A percentile compares a stretch with the other conserved stretches of the same genome.
phyloP scores from a whole-genome alignment of 2,888 invertebrate genomes.

The Cantharis flavilabris region DNA sequence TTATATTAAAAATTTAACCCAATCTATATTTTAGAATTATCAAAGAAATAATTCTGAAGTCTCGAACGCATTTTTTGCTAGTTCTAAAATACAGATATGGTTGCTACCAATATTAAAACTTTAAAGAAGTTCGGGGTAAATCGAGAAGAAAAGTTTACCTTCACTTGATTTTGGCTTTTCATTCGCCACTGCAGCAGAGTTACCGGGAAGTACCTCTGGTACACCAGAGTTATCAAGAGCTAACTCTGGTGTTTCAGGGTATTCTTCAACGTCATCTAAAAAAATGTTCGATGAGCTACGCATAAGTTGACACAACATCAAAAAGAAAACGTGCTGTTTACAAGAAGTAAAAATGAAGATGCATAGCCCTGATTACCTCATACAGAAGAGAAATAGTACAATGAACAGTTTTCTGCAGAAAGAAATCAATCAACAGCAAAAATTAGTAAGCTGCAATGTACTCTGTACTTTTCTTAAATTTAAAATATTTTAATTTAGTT shows the following conservation, averaged over 20 bases:
- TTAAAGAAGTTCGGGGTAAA: not conserved
- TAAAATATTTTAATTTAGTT: no score
- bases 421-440: not conserved
- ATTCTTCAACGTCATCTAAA: not conserved
- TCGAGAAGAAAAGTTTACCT: slow-evolving; percentile 9
- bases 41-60: no score
- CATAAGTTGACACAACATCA: not conserved
- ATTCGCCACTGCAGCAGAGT: not conserved
- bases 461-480: no score
- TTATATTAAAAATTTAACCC: not conserved
- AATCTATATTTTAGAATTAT: not conserved
- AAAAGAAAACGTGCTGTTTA: not conserved
- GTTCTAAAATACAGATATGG: not conserved
- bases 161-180: slow-evolving; percentile 12
- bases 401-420: not conserved
- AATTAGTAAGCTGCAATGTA: not conserved
- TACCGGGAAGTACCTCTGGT: not conserved
- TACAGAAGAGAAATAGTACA: not conserved
- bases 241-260: not conserved
- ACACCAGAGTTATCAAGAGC: not conserved
- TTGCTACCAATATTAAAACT: not conserved
- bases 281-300: not conserved
- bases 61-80: not conserved
- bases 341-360: not conserved
- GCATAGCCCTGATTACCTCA: not conserved